These are phyloP conservation scores for Lycaena phlaeas DNA, from an alignment of 2,888 invertebrate species.

Conservation along the genomic window DNA sequence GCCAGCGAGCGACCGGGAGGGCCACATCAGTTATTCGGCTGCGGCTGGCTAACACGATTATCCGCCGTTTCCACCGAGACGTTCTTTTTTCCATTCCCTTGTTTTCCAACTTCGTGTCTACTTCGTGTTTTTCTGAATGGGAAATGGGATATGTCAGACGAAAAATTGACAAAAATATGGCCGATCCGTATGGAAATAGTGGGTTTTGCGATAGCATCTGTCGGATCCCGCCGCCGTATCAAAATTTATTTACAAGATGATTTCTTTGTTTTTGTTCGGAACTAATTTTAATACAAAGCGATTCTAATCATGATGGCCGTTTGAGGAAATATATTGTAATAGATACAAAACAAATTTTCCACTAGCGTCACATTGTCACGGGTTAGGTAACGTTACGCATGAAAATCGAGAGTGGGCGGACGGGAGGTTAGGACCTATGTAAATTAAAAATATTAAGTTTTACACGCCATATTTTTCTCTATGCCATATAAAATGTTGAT, in stretches of 20 bases:
- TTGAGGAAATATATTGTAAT: not conserved
- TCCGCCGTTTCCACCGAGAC: slow-evolving; percentile 66
- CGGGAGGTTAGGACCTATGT: slow-evolving; percentile 4
- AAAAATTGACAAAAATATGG: slow-evolving; percentile 72
- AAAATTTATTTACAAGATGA: slow-evolving; percentile 50
- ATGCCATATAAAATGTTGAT: no score
- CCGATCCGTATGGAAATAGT: slow-evolving; percentile 60
- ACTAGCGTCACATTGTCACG: slow-evolving; percentile 1
- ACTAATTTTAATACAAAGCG: not conserved
- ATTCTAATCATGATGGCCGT: not conserved
- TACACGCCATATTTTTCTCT: not conserved
- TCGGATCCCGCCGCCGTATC: slow-evolving; percentile 40
- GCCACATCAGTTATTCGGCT: slow-evolving; percentile 63
- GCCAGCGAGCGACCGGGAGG: slow-evolving; percentile 50
- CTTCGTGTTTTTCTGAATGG: slow-evolving; percentile 69
- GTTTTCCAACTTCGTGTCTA: slow-evolving; percentile 68
- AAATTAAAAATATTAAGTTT: not conserved
- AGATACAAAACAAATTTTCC: not conserved
- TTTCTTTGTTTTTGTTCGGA: slow-evolving; percentile 40
- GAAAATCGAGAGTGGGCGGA: slow-evolving; percentile 1
- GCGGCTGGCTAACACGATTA: slow-evolving; percentile 70
- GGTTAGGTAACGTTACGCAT: not conserved
- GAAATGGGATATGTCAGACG: slow-evolving; percentile 70
- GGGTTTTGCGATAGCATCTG: slow-evolving; percentile 63
- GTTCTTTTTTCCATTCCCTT: slow-evolving; percentile 66